Conservation (phyloP, 2,113 vertebrate species). For the Donacobius atricapilla region DNA sequence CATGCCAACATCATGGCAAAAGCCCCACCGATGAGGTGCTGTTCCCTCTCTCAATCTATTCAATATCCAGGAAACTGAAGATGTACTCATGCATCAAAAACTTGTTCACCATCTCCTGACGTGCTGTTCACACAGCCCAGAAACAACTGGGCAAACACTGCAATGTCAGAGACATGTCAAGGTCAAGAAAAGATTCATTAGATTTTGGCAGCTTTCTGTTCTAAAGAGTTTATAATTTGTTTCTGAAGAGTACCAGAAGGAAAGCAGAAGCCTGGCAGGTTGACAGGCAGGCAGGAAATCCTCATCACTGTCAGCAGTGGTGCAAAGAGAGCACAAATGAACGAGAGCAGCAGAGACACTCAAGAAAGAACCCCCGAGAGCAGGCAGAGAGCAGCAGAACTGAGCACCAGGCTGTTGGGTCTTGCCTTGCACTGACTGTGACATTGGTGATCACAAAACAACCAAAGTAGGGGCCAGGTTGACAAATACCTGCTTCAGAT, state of each 20-base stretch:
- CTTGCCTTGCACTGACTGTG: background rate
- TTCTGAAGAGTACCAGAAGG: background rate
- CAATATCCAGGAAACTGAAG: background rate
- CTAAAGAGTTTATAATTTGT: background rate
- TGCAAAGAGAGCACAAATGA: background rate
- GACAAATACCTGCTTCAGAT: background rate
- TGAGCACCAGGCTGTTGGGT: background rate
- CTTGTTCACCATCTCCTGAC: background rate
- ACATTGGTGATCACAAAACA: background rate
- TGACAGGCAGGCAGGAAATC: fast-evolving
- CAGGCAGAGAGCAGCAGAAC: background rate
- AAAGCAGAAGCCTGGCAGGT: background rate
- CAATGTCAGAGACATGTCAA: background rate
- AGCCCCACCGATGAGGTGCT: fast-evolving
- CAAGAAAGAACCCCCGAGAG: background rate
- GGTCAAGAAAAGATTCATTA: background rate
- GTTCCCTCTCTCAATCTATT: background rate
- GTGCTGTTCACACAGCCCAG: background rate
- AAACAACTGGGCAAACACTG: background rate
- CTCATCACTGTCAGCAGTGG: background rate
- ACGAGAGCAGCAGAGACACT: background rate
- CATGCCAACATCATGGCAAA: background rate
- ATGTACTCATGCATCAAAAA: background rate
- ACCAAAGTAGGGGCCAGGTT: background rate
- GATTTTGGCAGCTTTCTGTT: background rate